Conservation (phyloP, 2,113 vertebrate species). For the Myodes glareolus region DNA sequence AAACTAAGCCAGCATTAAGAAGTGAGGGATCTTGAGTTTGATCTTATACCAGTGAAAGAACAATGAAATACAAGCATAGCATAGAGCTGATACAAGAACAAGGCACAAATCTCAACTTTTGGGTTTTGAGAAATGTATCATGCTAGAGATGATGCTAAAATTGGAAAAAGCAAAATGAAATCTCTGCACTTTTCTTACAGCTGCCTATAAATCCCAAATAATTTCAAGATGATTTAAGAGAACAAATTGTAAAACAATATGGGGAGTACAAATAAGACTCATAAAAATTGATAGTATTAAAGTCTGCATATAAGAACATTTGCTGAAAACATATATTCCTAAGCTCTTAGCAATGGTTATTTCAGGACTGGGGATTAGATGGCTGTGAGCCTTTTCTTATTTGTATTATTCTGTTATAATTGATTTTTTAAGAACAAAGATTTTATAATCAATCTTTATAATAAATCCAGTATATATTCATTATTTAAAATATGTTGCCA, state of each 20-base stretch:
- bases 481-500: neutral
- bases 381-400: neutral
- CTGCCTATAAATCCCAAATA: neutral
- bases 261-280: neutral
- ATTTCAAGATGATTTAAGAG: neutral
- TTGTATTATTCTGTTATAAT: neutral
- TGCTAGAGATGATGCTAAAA: neutral
- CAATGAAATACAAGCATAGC: neutral
- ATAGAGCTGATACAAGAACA: neutral
- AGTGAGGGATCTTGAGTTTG: neutral
- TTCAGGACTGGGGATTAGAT: neutral
- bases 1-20: neutral
- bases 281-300: constrained; percentile 3
- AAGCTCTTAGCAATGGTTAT: neutral
- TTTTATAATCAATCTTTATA: constrained; percentile 26
- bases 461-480: neutral
- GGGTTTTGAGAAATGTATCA: constrained; percentile 7
- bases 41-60: neutral
- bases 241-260: neutral
- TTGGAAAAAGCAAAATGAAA: neutral
- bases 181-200: neutral
- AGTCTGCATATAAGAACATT: neutral
- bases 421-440: neutral
- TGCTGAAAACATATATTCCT: neutral
- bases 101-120: neutral